phyloP scores from a whole-genome alignment of 2,113 vertebrate genomes.

The Lanius collurio region DNA sequence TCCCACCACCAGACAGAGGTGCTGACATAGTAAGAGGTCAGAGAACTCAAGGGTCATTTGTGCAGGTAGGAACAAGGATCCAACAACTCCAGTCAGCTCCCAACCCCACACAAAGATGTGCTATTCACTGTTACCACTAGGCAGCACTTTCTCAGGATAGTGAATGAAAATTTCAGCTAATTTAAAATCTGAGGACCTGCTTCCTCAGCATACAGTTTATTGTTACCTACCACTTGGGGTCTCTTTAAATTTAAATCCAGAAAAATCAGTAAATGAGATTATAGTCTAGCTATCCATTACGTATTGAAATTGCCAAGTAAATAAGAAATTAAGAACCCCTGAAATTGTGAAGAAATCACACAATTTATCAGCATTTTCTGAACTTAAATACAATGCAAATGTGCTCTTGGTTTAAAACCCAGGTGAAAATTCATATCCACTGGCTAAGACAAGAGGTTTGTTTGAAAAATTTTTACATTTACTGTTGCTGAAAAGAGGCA shows the following conservation, averaged over 20 bases:
- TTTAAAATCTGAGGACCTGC: neutral
- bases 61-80: neutral
- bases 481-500: neutral
- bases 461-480: neutral
- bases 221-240: neutral
- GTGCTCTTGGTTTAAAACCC: neutral
- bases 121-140: neutral
- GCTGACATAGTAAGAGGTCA: neutral
- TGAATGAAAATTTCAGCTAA: neutral
- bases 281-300: neutral
- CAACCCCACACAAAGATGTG: neutral
- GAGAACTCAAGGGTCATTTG: neutral
- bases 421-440: neutral
- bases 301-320: neutral
- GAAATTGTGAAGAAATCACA: neutral
- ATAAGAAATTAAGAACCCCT: neutral
- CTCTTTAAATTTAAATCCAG: neutral
- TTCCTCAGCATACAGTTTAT: neutral
- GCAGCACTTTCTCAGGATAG: neutral
- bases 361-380: neutral
- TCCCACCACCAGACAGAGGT: neutral
- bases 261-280: neutral
- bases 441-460: neutral
- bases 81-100: neutral
- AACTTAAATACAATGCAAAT: neutral